Evolutionary conservation across 2,113 vertebrate species (phyloP).

Genomic region (Chrysochloris asiatica): DNA sequence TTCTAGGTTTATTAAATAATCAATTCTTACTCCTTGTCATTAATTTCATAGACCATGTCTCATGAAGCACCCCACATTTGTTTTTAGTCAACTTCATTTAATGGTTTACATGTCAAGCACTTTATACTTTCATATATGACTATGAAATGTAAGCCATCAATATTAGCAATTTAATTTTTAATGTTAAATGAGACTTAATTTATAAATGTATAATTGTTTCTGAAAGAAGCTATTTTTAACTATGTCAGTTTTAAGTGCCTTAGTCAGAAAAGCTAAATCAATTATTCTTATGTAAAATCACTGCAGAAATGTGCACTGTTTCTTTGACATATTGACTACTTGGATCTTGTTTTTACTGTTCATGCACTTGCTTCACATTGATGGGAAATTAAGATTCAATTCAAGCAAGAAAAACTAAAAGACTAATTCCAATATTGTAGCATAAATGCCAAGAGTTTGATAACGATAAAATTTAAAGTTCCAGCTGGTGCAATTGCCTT

Average conservation of each 20-base stretch:
- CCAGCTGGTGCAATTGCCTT: too few species aligned
- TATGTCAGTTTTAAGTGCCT: not conserved
- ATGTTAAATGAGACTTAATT: conserved; percentile 37
- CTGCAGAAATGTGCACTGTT: not conserved
- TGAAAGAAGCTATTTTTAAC: conserved; percentile 21
- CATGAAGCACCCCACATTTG: not conserved
- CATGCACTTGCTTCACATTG: not conserved
- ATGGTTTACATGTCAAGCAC: not conserved
- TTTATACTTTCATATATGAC: not conserved
- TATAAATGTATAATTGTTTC: conserved; percentile 26
- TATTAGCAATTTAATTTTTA: conserved; percentile 43
- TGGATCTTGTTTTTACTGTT: not conserved
- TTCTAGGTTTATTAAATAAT: conserved; percentile 24
- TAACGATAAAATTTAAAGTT: not conserved
- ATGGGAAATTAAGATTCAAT: not conserved
- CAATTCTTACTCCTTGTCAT: not conserved
- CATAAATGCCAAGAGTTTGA: not conserved
- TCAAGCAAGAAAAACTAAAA: not conserved
- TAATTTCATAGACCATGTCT: not conserved
- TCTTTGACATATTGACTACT: not conserved
- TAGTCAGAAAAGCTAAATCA: not conserved
- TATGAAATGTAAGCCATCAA: conserved; percentile 25
- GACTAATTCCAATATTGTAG: not conserved
- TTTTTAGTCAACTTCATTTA: conserved; percentile 41
- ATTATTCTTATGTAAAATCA: not conserved